Evolutionary conservation across 2,797 vertebrate species (phyloP), one percentile per base, ranked within the genome.

Genomic region (Falco naumanni): DNA sequence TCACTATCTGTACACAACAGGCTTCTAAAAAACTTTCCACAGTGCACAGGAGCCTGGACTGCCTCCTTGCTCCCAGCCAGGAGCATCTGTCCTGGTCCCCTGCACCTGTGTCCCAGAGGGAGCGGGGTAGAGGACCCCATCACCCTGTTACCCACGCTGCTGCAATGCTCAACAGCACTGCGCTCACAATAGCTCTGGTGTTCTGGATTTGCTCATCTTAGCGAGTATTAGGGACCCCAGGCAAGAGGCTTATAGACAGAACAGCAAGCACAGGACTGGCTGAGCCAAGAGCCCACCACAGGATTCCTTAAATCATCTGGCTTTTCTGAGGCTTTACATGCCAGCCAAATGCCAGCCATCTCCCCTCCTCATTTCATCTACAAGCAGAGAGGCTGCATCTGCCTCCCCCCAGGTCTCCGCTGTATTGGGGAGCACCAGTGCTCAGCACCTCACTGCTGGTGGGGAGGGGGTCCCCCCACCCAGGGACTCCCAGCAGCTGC

Each of bases 401-500:
- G 47, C 48, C 37, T 43, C 16, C n/a, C n/a, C 21, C 5, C 0
- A 0, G 28, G 13, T 22, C 75, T 24, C 45, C 5, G 5, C 12
- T 9, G 8, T 4, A 13, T 11, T 31, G 1, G 6, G 2, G 16
- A 53, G 21, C 63, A 20, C 43, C 6, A 3, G 19, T 11, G 3
- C 16, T 45, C 6, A 6, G 19, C 22, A 29, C 37, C 47, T 48
- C 6, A 6, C 2, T 11, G 10, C 64, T 60, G 64, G 5, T 63
- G 22, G 21, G 37, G 28, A 37, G 6, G 41, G 5, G 24, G 20
- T 17, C 10, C 1, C 5, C 8, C 16, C 13, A 31, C 19, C 25
- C 51, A 54, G 34, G 39, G 33, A 63, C 0, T 5, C 28, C 33
- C 8, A 0, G 48, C 0, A 0, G 1, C 28, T 1, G 1, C 16